Conservation (phyloP, 2,113 vertebrate genomes). For the Gymnobelideus leadbeateri region DNA sequence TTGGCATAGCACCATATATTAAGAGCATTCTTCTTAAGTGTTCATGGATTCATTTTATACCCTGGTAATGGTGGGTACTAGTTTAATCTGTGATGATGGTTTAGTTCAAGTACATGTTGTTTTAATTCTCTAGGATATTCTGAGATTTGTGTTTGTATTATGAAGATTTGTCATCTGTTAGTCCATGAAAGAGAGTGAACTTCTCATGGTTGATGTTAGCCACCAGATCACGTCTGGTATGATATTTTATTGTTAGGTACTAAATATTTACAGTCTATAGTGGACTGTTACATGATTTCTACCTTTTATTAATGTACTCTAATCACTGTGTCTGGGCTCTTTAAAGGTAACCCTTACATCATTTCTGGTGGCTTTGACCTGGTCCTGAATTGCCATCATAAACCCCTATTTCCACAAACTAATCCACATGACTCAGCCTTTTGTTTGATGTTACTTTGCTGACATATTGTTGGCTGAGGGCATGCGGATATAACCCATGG, state of each 20-base stretch:
- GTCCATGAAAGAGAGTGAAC: neutral
- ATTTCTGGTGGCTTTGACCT: neutral
- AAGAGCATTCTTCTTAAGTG: neutral
- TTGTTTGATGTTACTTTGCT: neutral
- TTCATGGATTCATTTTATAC: neutral
- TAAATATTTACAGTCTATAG: neutral
- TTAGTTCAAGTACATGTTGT: neutral
- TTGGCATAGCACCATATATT: neutral
- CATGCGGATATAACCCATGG: neutral
- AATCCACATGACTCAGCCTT: neutral
- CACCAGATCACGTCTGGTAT: neutral
- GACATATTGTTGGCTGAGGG: neutral
- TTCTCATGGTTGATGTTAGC: neutral
- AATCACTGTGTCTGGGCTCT: neutral
- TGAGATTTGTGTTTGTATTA: neutral
- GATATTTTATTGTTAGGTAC: neutral
- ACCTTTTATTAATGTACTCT: neutral
- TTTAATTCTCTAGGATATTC: neutral
- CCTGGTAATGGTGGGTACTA: neutral
- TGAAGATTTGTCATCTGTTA: neutral
- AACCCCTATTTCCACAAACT: neutral
- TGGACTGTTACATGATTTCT: neutral
- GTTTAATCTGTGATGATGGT: neutral
- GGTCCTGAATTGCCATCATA: neutral
- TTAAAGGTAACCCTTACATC: neutral